Base-by-base conservation (phyloP, 2,113 vertebrate species). In the Microcebus griseorufus region DNA sequence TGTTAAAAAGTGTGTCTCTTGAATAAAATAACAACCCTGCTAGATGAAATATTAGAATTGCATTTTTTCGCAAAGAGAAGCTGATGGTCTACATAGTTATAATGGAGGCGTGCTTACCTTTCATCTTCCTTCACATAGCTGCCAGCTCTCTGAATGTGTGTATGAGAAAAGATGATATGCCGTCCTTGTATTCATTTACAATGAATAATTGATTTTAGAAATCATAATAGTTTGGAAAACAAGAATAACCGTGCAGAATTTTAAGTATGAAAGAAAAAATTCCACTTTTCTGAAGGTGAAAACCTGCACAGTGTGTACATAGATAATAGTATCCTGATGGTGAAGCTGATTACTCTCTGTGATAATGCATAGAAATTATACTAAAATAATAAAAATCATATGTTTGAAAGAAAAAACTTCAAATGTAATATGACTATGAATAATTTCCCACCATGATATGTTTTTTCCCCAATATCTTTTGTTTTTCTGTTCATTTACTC, bases 261-360 rank as follows among this genome's bases (percentile, higher is more conserved):
- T 83, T 95, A 97, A 97, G 27, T 79, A 73, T 39, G 27, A 94
- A 97, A 86, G 42, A 62, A 92, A 95, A 94, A 92, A 45, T 22
- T 4, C 18, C 58, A 51, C 1, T 88, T 88, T 93, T 22, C 29
- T 51, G 85, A 93, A 93, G 29, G 51, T 78, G 42, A 79, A 97
- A 95, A 12, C 23, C 60, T 82, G 18, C 6, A 53, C 58, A 94
- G 51, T 88, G 79, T 72, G 73, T 51, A 18, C 6, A 39, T 42
- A 78, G 48, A 60, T 45, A 39, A 87, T 23, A 69, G 18, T 16
- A 65, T 32, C 87, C 45, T 81, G 32, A 32, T 37, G 34, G 42
- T 23, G 7, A 95, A 79, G 55, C 29, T 51, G 7, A 64, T 22
- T 67, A 67, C 16, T 10, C 17, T 87, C 34, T 91, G 9, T 72